Evolutionary conservation across 2,888 invertebrate genomes (phyloP).

Genomic region (Anticlea derivata): DNA sequence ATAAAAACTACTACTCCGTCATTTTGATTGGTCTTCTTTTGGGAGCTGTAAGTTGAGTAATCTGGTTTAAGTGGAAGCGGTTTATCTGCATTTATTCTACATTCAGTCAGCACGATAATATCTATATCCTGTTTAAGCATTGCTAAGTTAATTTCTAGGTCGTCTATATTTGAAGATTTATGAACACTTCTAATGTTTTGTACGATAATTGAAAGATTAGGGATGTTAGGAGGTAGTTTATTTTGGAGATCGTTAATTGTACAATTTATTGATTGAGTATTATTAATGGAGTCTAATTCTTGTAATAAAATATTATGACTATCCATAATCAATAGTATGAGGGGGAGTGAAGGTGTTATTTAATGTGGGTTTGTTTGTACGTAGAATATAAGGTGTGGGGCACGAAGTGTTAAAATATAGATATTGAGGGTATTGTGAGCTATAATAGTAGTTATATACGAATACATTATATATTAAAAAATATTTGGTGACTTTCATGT

Average conservation of each 20-base stretch:
- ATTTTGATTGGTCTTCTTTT: background rate
- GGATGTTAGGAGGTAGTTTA: background rate
- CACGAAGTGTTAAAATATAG: too few relatives aligned
- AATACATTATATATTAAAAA: too few relatives aligned
- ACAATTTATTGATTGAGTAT: background rate
- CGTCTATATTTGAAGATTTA: background rate
- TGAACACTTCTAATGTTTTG: background rate
- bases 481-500: too few relatives aligned
- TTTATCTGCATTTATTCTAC: background rate
- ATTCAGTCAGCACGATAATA: background rate
- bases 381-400: too few relatives aligned
- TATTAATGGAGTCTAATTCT: background rate
- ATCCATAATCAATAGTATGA: background rate
- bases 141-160: background rate
- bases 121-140: background rate
- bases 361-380: too few relatives aligned
- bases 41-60: background rate
- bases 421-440: too few relatives aligned
- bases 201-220: background rate
- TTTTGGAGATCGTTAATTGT: background rate
- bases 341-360: background rate
- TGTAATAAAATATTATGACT: background rate
- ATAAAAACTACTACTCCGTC: background rate
- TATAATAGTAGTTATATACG: too few relatives aligned
- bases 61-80: background rate